These are phyloP conservation scores for Scylla paramamosain DNA, from an alignment of 1,140 invertebrate genomes.

Conservation along the genomic window DNA sequence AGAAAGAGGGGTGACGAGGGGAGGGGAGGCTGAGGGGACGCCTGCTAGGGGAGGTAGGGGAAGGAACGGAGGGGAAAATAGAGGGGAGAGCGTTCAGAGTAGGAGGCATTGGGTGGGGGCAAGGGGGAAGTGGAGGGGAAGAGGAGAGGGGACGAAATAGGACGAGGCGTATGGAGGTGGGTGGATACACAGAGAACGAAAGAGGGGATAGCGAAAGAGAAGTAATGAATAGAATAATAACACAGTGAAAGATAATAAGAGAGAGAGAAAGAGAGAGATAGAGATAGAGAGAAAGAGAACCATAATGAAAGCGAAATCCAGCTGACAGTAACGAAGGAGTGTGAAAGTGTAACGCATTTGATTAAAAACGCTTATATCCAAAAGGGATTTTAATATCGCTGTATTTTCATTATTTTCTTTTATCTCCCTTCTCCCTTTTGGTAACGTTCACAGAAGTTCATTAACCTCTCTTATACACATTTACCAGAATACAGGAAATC, in stretches of 20 bases:
- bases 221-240: neutral
- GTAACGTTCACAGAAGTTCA: too few relatives aligned
- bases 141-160: neutral
- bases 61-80: neutral
- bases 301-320: neutral
- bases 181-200: neutral
- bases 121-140: neutral
- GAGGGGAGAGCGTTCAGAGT: neutral
- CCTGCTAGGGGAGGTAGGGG: neutral
- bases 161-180: neutral
- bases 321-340: neutral
- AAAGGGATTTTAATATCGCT: too few relatives aligned
- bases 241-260: slow-evolving; percentile 21
- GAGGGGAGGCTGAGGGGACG: neutral
- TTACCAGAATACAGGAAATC: too few relatives aligned
- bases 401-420: too few relatives aligned
- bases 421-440: too few relatives aligned
- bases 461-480: too few relatives aligned
- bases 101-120: slow-evolving; percentile 12
- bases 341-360: neutral
- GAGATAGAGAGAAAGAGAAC: neutral
- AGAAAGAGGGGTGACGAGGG: slow-evolving; percentile 17
- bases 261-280: neutral
- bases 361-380: too few relatives aligned
- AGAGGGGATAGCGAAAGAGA: neutral